Evolutionary conservation across 1,140 invertebrate species (phyloP), one percentile per base, ranked within the genome.

Genomic region (Leptopilina boulardi): DNA sequence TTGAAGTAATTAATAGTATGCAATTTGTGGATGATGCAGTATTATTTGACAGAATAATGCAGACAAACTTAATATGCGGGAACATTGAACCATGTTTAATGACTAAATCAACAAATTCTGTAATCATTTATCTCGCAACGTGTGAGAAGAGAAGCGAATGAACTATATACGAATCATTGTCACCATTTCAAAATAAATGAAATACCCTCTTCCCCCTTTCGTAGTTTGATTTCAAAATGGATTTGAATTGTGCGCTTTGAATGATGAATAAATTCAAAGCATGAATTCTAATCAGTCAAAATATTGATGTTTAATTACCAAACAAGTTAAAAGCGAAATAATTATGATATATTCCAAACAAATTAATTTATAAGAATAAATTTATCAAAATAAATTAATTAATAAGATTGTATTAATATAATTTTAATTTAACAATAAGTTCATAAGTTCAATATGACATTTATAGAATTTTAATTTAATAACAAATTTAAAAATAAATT

Each of bases 91-190:
- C 26, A 66, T 66, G 23, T 13, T 30, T 66, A 66, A 66, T 66
- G 59, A 66, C 23, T 66, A 26, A 66, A 34, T 30, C 23, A 66
- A 66, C 59, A 66, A 66, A 66, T 66, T 34, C 15, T 66, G 59
- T 66, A 26, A 66, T 66, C 13, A 66, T 66, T 66, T 66, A 26
- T 26, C 23, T 30, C 26, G 5, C 5, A 1, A 30, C 59, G 59
- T 66, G 23, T 30, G 30, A 34, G 30, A 34, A 15, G 26, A 38
- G 59, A 30, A 66, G 21, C 23, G 59, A 66, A 66, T 66, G 0
- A 66, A 66, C 59, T 30, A 38, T 38, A 38, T 38, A 23, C 15
- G 26, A 66, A 30, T 26, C 59, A 66, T 66, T 66, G 26, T 66
- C 59, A 30, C n/a, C 26, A 66, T 30, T 51, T 23, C 26, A 34